Conservation (phyloP, 2,888 invertebrate genomes). For the Aquatica leii region DNA sequence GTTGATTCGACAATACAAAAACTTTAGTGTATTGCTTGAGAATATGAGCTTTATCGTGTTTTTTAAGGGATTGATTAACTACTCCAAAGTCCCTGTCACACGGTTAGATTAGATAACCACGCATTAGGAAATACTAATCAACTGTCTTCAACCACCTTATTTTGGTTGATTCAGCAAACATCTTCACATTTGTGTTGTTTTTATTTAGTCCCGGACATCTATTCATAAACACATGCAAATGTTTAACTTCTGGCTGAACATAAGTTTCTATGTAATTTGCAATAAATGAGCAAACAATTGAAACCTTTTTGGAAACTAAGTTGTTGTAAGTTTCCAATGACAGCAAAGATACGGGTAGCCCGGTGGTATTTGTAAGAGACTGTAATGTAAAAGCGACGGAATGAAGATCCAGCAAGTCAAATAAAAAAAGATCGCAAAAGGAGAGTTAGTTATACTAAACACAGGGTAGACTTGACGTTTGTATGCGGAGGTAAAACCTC, state of each 20-base stretch:
- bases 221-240: constrained; percentile 33
- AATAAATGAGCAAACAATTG: constrained; percentile 31
- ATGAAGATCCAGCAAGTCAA: too few relatives aligned
- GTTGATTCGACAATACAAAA: background rate
- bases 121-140: constrained; percentile 22
- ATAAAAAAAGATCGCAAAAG: too few relatives aligned
- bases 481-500: too few relatives aligned
- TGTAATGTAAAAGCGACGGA: too few relatives aligned
- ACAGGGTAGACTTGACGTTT: too few relatives aligned
- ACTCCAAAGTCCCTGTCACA: constrained; percentile 18
- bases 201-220: constrained; percentile 32
- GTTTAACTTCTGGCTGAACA: constrained; percentile 17
- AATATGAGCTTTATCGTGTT: constrained; percentile 9
- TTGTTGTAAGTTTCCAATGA: too few relatives aligned
- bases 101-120: constrained; percentile 19
- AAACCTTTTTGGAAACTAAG: constrained; percentile 27
- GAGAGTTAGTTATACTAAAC: too few relatives aligned
- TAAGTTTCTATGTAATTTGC: constrained; percentile 17
- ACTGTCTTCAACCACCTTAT: constrained; percentile 17
- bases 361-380: too few relatives aligned
- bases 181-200: constrained; percentile 26
- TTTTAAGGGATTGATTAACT: constrained; percentile 3
- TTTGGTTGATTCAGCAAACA: constrained; percentile 9
- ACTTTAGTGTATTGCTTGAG: constrained; percentile 8
- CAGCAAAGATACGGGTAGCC: too few relatives aligned